Evolutionary conservation across 1,140 invertebrate species (phyloP), one percentile per base, ranked within the genome.

Genomic region (Apis laboriosa): DNA sequence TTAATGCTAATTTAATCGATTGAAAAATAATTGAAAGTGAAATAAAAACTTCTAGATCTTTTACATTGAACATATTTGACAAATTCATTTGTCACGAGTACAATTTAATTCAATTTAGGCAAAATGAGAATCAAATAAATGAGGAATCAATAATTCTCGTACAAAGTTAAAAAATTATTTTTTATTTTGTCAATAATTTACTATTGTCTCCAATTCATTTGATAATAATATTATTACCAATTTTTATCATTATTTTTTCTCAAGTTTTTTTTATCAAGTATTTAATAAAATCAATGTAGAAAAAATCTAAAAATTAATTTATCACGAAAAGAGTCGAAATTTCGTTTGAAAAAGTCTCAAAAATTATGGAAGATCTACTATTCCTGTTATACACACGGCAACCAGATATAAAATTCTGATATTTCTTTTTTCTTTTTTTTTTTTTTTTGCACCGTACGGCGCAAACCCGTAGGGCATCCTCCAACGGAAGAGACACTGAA

Each of bases 41-140:
- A 58, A 53, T 67, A 61, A 77, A 70, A 64, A 56, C 51, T 75
- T 84, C 66, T 74, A 60, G n/a, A 34, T 61, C 34, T 49, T 80
- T 77, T 51, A 9, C 24, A 55, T 58, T 77, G 58, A 64, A 81
- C 28, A 75, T 83, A 72, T 79, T 85, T 83, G 63, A 43, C 5
- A 43, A 43, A 43, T 43, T 43, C 34, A 34, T 34, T 34, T 34
- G 2, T 34, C 34, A 43, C 34, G 0, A 7, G 5, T 43, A 7
- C 5, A 43, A 34, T 34, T 34, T 34, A 34, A 34, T 85, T 83
- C 80, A 87, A 87, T 85, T 85, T 75, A 83, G 85, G 85, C 76
- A 74, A 61, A 28, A 58, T 19, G 76, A 83, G 75, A 85, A 43
- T 34, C 34, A 34, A 34, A 34, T 4, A 34, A 34, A 34, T 34